Evolutionary conservation across 2,113 vertebrate species (phyloP), one percentile per base, ranked within the genome.

Genomic region (Cebidichthys violaceus): DNA sequence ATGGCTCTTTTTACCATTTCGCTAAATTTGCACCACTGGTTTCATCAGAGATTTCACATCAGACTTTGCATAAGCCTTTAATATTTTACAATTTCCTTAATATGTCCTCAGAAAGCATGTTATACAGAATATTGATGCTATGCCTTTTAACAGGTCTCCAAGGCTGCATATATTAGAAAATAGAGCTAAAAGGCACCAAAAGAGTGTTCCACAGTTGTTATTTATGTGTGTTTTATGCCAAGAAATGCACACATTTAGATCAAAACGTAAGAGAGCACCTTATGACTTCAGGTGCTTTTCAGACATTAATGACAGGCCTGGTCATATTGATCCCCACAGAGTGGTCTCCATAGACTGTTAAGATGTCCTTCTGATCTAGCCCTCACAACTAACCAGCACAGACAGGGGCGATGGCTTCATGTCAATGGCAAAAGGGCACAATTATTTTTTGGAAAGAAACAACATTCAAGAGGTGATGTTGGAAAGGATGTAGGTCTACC

Each of bases 31-130:
- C 90, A 90, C 85, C 41, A 50, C 79, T 72, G 43, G 60, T 88
- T 86, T 69, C 76, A 52, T 79, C 57, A 81, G 75, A 88, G 81
- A 76, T 81, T 76, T 86, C 82, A 86, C 82, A 79, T 88, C 75
- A 72, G 72, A 66, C 68, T 86, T 88, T 87, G 81, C 86, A 69
- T 70, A 84, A 78, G 83, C 81, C 65, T 84, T 81, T 79, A 73
- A 88, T 88, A 73, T 68, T 88, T 87, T 84, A 84, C 70, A 88
- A 79, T 70, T 78, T 59, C 75, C 82, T 70, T 76, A 83, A 72
- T 88, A 85, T 77, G 72, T 89, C 86, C 70, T 84, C 80, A 72
- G 70, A 88, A 86, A 89, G 92, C 93, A 94, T 91, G 90, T 87
- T 78, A 73, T 83, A 85, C 82, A 74, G 79, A 85, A 69, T 87